Evolutionary conservation across 2,888 invertebrate species (phyloP), one percentile per base, ranked within the genome.

Genomic region (Acanthosepion esculentum): DNA sequence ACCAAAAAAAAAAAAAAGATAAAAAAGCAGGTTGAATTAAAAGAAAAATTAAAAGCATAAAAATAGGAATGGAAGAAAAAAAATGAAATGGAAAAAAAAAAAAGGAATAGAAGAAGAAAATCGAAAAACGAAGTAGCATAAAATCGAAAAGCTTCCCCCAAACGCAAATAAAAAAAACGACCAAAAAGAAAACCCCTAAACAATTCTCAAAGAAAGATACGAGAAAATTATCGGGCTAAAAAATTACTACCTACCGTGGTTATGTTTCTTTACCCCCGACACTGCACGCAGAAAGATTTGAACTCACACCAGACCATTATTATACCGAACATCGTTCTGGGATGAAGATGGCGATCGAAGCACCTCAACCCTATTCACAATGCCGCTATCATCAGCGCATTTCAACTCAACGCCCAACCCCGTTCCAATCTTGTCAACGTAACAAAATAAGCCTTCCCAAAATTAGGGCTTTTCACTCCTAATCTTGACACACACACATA

Each of bases 401-500:
- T 33, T 18, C 78, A 18, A 8, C 59, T 12, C n/a, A 15, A 78
- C n/a, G 15, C 12, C 78, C 12, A 33, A 1, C 78, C 78, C 3
- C 33, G 18, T 33, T 12, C n/a, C 15, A 33, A 78, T 33, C 78
- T 33, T 33, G 78, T 78, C 78, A 78, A 78, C 78, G 33, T 78
- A 33, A 78, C 78, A 78, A 78, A n/a, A 78, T 78, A 78, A 78
- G 78, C 15, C 78, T 78, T 33, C 78, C n/a, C n/a, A 10, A 78
- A 78, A 78, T 78, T 78, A 78, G 78, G n/a, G 78, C 78, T 78
- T 78, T 78, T 78, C 78, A n/a, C 78, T 78, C 78, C 78, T 78
- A 78, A 78, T 78, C 78, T 78, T n/a, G n/a, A 78, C n/a, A n/a
- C 78, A 10, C n/a, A 78, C 26, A 78, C 7, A 78, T 0, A 78